Base-by-base conservation (phyloP, 2,888 invertebrate genomes). In the Peribatodes rhomboidaria region DNA sequence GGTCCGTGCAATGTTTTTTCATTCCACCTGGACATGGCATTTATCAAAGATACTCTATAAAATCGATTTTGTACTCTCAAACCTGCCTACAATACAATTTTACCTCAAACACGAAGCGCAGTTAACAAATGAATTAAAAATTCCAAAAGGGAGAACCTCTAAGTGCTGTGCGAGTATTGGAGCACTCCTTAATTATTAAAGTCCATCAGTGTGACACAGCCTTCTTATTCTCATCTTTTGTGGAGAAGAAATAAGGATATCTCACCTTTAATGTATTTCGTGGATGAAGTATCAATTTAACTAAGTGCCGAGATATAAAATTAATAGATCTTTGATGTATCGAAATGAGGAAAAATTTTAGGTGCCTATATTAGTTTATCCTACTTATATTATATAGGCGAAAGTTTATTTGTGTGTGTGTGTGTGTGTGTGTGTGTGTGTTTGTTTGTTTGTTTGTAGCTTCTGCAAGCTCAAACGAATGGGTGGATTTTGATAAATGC, bases 121-220 rank as follows among this genome's bases (percentile, higher is more conserved):
- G 22, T 62, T 35, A 42, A 33, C 44, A 46, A 73, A 74, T 70
- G 67, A 72, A 76, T 76, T 74, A 74, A 72, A 72, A 70, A 75
- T 55, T 65, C 64, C 41, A 78, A 76, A 76, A 72, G 67, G 59
- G 68, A 73, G 74, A 72, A 72, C 65, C 67, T 67, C 71, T 72
- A 78, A 82, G 79, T 76, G 74, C 76, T 72, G 72, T 60, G 67
- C 67, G 73, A 71, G 75, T 74, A 77, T 80, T 78, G 77, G 72
- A 78, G 73, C 72, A 67, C 77, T 76, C 66, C 73, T 82, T 76
- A 81, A 80, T 79, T 76, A 81, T 80, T 79, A 75, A 82, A 74
- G 72, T 76, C 80, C 82, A 82, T 82, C 80, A 78, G 75, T 72
- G 73, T 75, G 76, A 80, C 77, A 72, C 67, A 44, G 71, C 58